These are phyloP conservation scores for Pinna nobilis DNA, from an alignment of 1,140 invertebrate species.

Conservation along the genomic window DNA sequence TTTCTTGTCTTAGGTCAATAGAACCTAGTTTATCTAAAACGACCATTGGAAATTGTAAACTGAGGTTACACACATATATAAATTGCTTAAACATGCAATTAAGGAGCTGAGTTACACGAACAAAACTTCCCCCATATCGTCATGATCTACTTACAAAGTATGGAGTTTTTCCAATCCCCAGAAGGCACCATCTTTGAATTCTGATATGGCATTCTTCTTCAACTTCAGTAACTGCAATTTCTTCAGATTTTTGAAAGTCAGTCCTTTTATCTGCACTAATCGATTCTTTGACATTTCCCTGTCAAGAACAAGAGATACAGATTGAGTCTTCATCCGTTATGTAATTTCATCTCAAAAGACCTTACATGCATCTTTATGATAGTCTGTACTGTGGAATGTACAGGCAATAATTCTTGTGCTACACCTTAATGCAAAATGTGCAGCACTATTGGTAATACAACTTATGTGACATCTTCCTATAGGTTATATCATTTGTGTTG, in stretches of 20 bases:
- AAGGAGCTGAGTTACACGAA: conserved; percentile 8
- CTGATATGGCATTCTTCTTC: conserved; percentile 85
- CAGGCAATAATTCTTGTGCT: no score
- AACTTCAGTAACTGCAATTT: conserved; percentile 85
- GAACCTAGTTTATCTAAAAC: no score
- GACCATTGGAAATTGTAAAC: not conserved
- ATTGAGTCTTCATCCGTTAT: no score
- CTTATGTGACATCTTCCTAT: no score
- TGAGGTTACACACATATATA: conserved; percentile 12
- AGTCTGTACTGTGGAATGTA: no score
- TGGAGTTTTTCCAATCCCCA: conserved; percentile 86
- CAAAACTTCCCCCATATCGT: not conserved
- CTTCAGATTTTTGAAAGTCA: conserved; percentile 86
- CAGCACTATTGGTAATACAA: no score
- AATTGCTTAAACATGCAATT: conserved; percentile 20
- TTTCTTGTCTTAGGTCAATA: no score
- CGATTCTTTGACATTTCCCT: conserved; percentile 90
- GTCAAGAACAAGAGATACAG: conserved; percentile 60
- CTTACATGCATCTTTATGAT: no score
- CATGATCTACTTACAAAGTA: conserved; percentile 78
- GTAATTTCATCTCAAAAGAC: no score
- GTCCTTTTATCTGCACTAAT: conserved; percentile 83
- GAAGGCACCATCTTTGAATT: conserved; percentile 89
- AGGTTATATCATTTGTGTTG: no score
- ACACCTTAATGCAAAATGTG: no score